Base-by-base conservation (phyloP, 2,888 invertebrate genomes). In the Apamea epomidion region DNA sequence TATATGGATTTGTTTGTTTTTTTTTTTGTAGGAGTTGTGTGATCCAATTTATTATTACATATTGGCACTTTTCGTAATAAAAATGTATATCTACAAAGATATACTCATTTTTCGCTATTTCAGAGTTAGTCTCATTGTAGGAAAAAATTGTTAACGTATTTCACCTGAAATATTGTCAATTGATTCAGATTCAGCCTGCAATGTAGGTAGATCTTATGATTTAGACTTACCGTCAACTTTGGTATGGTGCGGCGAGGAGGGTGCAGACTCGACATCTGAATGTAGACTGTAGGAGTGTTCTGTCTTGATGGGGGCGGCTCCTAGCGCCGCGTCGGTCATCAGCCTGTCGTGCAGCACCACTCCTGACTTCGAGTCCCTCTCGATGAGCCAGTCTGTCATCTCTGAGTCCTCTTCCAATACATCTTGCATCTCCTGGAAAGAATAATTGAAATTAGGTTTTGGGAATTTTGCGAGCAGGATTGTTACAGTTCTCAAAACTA, bases 201-300 rank as follows among this genome's bases (percentile, higher is more conserved):
- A 32, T 21, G 4, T 4, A 10, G 29, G 29, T 64, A 64, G 16
- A 16, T 29, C 32, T 65, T 29, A 42, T 58, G n/a, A 37, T 58
- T 6, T 21, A 21, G 21, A 84, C 91, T 88, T 70, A 98, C 98
- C 98, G 92, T 98, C 98, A 93, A 98, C 98, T 97, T 98, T 98
- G 97, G 97, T 97, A 96, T 98, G 97, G 92, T 97, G 95, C 83
- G 98, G 98, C 79, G 98, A 98, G 86, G 98, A 97, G 70, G 98
- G 98, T 90, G 98, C 94, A 68, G 98, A 98, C 90, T 98, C 98
- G 68, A 97, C 98, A 93, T 98, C 98, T 88, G 98, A 98, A 89
- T 98, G 97, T 76, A 98, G 96, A 94, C 99, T 99, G 97, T 99
- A 99, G 87, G 99, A 99, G 97, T 99, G 99, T 96, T 99, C 99